phyloP scores from a whole-genome alignment of 2,888 invertebrate genomes.

The Actias luna region DNA sequence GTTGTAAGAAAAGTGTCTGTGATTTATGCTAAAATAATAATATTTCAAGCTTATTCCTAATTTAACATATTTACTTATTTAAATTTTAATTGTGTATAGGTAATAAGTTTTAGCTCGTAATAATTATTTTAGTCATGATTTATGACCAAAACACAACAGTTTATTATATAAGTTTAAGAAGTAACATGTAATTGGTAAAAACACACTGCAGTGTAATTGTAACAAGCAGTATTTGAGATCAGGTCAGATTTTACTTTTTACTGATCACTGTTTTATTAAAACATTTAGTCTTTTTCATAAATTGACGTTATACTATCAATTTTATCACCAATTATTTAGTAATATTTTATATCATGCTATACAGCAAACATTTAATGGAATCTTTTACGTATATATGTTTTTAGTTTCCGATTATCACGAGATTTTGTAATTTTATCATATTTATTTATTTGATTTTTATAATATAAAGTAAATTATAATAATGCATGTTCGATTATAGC shows the following conservation, averaged over 20 bases:
- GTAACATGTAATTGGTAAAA: conserved; percentile 3
- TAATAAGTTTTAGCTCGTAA: conserved; percentile 59
- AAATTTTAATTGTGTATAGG: conserved; percentile 67
- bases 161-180: conserved; percentile 37
- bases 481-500: not conserved
- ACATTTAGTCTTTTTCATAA: not conserved
- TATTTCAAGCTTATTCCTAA: conserved; percentile 75
- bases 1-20: conserved; percentile 75
- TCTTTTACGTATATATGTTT: not conserved
- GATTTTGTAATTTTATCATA: not conserved
- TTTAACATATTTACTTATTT: conserved; percentile 52
- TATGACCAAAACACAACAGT: conserved; percentile 67
- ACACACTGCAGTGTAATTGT: conserved; percentile 8
- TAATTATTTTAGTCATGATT: conserved; percentile 49
- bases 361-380: not conserved
- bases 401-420: not conserved
- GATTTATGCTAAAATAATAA: conserved; percentile 74
- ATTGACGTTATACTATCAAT: not conserved
- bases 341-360: not conserved
- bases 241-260: not conserved
- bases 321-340: conserved; percentile 10
- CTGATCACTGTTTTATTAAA: not conserved
- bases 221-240: not conserved
- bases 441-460: not conserved
- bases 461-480: not conserved